These are phyloP conservation scores for Eupithecia inturbata DNA, from an alignment of 2,888 invertebrate genomes.

Conservation along the genomic window DNA sequence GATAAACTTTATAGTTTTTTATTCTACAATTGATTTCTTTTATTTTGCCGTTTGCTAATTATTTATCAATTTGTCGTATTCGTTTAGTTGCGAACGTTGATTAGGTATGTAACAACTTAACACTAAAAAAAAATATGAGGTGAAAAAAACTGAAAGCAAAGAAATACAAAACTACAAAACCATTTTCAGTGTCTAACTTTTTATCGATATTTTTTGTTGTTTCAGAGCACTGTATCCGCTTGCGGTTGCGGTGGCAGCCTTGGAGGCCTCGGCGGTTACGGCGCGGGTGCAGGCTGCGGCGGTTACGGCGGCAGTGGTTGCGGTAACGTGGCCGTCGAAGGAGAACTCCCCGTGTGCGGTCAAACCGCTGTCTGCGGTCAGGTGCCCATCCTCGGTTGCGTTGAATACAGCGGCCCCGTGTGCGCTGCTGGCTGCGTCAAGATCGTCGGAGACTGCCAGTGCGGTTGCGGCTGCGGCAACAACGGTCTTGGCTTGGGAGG, in stretches of 20 bases:
- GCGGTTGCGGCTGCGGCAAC: slow-evolving; percentile 32
- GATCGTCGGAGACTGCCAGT: slow-evolving; percentile 4
- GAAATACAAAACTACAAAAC: too few relatives aligned
- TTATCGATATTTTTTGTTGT: not conserved
- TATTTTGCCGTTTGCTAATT: too few relatives aligned
- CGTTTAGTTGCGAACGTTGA: too few relatives aligned
- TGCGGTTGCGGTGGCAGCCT: not conserved
- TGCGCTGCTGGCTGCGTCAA: slow-evolving; percentile 5
- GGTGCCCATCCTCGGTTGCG: slow-evolving; percentile 25
- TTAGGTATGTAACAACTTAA: too few relatives aligned
- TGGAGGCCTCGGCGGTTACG: slow-evolving; percentile 2
- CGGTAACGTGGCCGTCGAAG: slow-evolving; percentile 42
- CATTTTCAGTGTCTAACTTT: not conserved
- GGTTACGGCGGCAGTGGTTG: slow-evolving; percentile 18
- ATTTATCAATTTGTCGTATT: too few relatives aligned
- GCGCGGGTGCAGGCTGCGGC: not conserved
- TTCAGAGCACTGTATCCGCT: not conserved
- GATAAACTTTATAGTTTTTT: too few relatives aligned
- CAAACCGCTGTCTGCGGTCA: slow-evolving; percentile 28
- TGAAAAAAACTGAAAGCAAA: too few relatives aligned
- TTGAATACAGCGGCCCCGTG: slow-evolving; percentile 39
- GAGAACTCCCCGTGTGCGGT: slow-evolving; percentile 51
- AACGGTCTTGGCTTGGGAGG: not conserved
- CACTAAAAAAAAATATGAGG: too few relatives aligned
- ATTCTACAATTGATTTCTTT: too few relatives aligned